phyloP scores from a whole-genome alignment of 1,140 invertebrate species.

The Zaprionus vittiger region DNA sequence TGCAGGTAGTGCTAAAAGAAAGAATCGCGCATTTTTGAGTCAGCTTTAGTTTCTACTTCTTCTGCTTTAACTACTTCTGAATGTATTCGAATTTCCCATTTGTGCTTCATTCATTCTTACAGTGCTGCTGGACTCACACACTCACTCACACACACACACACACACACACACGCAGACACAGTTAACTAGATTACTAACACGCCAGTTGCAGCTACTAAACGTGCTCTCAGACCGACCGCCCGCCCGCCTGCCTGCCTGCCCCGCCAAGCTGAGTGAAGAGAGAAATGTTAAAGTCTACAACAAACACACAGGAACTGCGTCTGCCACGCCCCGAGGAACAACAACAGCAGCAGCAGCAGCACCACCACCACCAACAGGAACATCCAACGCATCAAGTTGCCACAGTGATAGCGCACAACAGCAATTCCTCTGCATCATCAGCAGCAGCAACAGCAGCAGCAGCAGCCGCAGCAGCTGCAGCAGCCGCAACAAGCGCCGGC shows the following conservation, averaged over 20 bases:
- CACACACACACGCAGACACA: neutral
- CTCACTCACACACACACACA: neutral
- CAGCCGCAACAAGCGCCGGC: conserved; percentile 9
- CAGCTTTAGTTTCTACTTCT: neutral
- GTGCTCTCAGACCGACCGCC: conserved; percentile 13
- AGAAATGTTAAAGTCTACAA: conserved; percentile 82
- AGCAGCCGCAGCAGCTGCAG: conserved; percentile 27
- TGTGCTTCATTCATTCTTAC: conserved; percentile 4
- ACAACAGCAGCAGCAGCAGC: conserved; percentile 50
- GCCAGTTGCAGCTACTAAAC: conserved; percentile 18
- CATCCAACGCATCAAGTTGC: conserved; percentile 66
- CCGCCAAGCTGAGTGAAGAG: conserved; percentile 37
- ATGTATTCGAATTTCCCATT: neutral
- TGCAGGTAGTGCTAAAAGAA: neutral
- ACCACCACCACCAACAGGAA: conserved; percentile 44
- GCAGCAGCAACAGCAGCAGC: conserved; percentile 28
- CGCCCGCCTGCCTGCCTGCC: conserved; percentile 22
- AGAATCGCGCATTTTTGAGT: neutral
- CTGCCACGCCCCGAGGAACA: conserved; percentile 77
- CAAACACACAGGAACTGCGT: conserved; percentile 83
- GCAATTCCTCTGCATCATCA: conserved; percentile 53
- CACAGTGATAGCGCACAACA: conserved; percentile 63
- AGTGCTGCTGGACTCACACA: conserved; percentile 1
- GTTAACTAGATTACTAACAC: conserved; percentile 1
- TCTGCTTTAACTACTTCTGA: neutral